A percentile compares a stretch with the other conserved stretches of the same genome.
Conservation (phyloP, 2,113 vertebrate genomes). For the Rana temporaria region DNA sequence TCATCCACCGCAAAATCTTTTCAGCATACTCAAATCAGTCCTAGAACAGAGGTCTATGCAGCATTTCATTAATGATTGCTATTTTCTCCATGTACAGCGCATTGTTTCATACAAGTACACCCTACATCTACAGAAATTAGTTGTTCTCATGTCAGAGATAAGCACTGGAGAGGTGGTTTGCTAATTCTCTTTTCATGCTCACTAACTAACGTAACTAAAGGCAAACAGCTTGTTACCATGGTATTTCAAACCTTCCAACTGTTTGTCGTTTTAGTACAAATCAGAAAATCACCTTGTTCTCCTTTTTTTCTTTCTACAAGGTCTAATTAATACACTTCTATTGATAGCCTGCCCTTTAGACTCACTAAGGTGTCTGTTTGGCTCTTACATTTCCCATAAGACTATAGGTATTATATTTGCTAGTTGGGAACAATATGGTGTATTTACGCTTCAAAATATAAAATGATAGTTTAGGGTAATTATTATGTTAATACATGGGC, state of each 20-base stretch:
- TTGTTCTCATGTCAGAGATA: conserved; percentile 24
- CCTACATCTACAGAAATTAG: neutral
- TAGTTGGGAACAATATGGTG: neutral
- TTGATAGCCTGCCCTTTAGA: conserved; percentile 2
- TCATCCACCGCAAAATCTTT: conserved; percentile 18
- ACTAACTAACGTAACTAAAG: conserved; percentile 39
- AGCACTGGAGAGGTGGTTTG: conserved; percentile 34
- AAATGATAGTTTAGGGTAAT: too few relatives aligned
- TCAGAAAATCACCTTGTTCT: neutral
- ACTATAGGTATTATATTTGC: neutral
- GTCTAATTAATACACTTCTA: conserved; percentile 14
- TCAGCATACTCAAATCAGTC: neutral
- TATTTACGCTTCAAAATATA: neutral
- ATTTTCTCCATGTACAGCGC: neutral
- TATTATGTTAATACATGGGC: too few relatives aligned
- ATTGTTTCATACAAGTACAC: neutral
- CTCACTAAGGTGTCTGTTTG: neutral
- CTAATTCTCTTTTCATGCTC: conserved; percentile 35
- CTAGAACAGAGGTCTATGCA: neutral
- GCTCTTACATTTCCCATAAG: neutral
- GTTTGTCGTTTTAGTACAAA: neutral
- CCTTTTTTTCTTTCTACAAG: neutral
- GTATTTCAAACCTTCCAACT: conserved; percentile 30
- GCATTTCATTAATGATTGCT: neutral
- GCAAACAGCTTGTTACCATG: conserved; percentile 47